Base-by-base conservation (phyloP, 2,113 vertebrate species). In the Morone saxatilis region DNA sequence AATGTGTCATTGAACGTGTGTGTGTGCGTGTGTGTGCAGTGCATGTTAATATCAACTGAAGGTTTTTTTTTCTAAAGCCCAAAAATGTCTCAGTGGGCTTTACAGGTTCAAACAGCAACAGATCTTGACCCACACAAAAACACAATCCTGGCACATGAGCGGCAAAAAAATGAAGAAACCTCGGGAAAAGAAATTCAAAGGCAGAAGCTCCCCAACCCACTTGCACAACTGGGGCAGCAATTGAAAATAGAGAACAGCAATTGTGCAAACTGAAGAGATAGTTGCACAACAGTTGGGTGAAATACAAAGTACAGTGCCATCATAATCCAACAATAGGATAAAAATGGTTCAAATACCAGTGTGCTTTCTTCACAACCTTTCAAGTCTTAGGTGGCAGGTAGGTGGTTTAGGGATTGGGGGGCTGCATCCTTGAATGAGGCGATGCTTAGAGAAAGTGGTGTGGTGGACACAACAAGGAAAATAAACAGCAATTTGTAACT, bases 1-100 rank as follows among this genome's bases (percentile, higher is more conserved):
- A 73, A 59, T 67, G 16, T 62, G 80, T 53, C 38, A 68, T 7
- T 72, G 11, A 38, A 12, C 43, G 14, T 45, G 17, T 45, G 17
- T 38, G 61, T 67, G 4, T 78, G 54, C 1, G 3, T 54, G 51
- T 40, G 54, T 48, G 53, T n/a, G 41, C 5, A 6, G 19, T 60
- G 45, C 53, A 54, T 50, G 40, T 71, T 66, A 60, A 53, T 76
- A 60, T 81, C 79, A 76, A 76, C 25, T 71, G 36, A 70, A 65
- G 45, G 78, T 65, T 53, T 31, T 31, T 31, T 31, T 31, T 74
- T 71, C 4, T 48, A 13, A 2, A 41, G 19, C 13, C n/a, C 47
- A 13, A 36, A 60, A 51, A 67, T 60, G 79, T 63, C 25, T 66
- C 53, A 43, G 40, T 41, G 66, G 53, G 54, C 54, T 51, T 31